Base-by-base conservation (phyloP, 2,888 invertebrate genomes). In the Tolmerus cingulatus region DNA sequence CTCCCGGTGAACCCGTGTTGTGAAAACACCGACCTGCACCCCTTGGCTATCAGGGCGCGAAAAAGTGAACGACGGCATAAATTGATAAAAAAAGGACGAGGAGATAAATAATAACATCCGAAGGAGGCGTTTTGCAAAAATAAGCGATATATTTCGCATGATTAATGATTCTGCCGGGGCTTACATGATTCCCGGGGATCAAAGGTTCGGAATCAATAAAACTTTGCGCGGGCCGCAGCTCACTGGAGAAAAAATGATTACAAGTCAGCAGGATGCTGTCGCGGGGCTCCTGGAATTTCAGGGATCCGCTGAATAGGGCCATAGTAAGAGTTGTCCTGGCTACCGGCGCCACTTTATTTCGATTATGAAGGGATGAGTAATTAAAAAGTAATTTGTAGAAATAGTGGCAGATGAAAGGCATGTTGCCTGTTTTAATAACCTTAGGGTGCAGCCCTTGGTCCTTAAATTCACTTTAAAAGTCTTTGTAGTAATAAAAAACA, bases 61-160 rank as follows among this genome's bases (percentile, higher is more conserved):
- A 66, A 66, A 66, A 66, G 27, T 27, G 66, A 66, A 27, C 23
- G 23, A 12, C 23, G 23, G 57, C 66, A 66, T 23, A 51, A 76
- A 76, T 77, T 77, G 74, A 74, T 57, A 86, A 86, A 77, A 84
- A 46, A 46, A 46, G n/a, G n/a, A 66, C 4, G 79, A 51, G n/a
- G 23, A 79, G 46, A 79, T 43, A 79, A 79, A 84, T 74, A 43
- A 81, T 40, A 78, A 43, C 78, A 78, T 66, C 79, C 86, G 66
- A 86, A 55, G 57, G 78, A 87, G 87, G 87, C 86, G 86, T 87
- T 88, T 88, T 86, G 66, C 78, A 79, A 87, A 87, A 87, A 85
- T 84, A 86, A 87, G 87, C 87, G 86, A 88, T 88, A 88, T 87
- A 88, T 88, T 88, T 88, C 82, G 88, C 88, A 88, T 88, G 88